Conservation (phyloP, 2,113 vertebrate genomes). For the Vombatus ursinus region DNA sequence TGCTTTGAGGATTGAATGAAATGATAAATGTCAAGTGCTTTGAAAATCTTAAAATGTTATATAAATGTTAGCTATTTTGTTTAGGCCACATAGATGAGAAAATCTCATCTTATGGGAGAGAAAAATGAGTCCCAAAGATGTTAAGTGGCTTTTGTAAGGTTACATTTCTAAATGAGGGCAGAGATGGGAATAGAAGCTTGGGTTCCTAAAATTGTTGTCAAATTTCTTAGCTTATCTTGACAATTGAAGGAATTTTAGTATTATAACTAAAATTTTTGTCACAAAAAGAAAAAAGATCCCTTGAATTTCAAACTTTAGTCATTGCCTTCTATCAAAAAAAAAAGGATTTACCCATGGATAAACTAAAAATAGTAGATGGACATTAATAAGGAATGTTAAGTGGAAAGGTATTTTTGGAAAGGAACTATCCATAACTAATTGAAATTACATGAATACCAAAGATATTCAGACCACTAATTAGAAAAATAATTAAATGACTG, state of each 20-base stretch:
- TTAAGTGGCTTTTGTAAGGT: not conserved
- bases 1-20: not conserved
- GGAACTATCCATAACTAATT: constrained; percentile 55
- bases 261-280: not conserved
- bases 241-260: not conserved
- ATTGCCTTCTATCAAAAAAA: constrained; percentile 30
- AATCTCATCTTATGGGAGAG: not conserved
- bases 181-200: not conserved
- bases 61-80: not conserved
- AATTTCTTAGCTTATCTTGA: not conserved
- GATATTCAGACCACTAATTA: constrained; percentile 63
- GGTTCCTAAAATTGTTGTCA: not conserved
- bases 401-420: constrained; percentile 67
- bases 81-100: not conserved
- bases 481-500: constrained; percentile 55
- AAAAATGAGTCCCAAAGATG: not conserved
- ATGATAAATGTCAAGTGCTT: not conserved
- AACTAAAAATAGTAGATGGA: constrained; percentile 53
- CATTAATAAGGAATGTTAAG: constrained; percentile 58
- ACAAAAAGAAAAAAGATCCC: not conserved
- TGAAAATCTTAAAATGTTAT: not conserved
- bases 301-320: constrained; percentile 37
- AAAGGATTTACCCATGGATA: constrained; percentile 13
- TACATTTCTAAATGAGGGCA: not conserved
- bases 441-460: constrained; percentile 69